phyloP scores from a whole-genome alignment of 2,113 vertebrate species.

The Cynopterus brachyotis region DNA sequence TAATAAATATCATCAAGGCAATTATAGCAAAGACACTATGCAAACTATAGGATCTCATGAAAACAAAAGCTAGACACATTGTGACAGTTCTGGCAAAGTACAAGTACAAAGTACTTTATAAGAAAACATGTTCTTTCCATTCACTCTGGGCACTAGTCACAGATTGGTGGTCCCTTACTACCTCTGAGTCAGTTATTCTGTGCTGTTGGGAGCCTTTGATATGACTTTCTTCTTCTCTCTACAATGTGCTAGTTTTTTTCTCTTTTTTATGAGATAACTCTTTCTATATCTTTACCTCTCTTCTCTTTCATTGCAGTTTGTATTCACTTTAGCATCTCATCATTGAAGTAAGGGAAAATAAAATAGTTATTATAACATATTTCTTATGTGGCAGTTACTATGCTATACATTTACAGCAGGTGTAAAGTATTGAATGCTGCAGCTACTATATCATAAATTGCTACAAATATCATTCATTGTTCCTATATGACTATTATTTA shows the following conservation, averaged over 20 bases:
- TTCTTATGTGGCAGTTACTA: background rate
- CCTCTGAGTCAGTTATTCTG: background rate
- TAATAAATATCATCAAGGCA: slow-evolving; percentile 43
- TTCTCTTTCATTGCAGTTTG: background rate
- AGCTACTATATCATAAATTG: background rate
- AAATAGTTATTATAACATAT: background rate
- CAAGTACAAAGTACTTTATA: background rate
- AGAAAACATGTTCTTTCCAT: background rate
- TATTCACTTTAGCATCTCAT: background rate
- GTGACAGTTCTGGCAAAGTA: background rate
- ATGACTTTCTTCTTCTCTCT: background rate
- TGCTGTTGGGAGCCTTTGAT: background rate
- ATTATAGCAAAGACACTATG: background rate
- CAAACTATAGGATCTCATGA: background rate
- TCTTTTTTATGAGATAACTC: background rate
- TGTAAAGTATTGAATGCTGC: background rate
- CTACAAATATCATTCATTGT: background rate
- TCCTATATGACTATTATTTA: background rate
- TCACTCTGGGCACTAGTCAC: background rate
- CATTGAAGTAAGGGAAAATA: background rate
- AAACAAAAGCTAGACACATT: background rate
- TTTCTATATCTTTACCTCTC: background rate
- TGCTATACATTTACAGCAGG: background rate
- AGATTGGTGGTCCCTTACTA: background rate
- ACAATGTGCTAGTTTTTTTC: background rate